Conservation (phyloP, 2,797 vertebrate genomes). For the Crenuchus spilurus region DNA sequence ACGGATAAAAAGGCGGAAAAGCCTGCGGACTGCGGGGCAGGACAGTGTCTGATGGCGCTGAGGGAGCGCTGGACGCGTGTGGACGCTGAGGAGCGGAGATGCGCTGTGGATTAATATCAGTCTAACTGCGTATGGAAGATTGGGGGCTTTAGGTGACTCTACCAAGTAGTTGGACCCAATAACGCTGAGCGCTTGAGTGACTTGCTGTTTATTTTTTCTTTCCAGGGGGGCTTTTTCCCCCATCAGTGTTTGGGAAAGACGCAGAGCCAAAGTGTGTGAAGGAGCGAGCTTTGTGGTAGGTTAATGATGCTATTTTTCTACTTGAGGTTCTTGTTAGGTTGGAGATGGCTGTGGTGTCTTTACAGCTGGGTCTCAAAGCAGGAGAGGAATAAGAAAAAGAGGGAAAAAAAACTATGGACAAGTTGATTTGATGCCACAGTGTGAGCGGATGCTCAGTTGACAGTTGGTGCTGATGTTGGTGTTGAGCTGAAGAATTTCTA, state of each 20-base stretch:
- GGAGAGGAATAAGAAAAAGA: no score
- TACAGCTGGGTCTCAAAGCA: no score
- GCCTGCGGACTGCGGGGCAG: no score
- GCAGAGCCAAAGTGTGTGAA: constrained; percentile 67
- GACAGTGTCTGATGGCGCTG: constrained; percentile 62
- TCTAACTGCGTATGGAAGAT: constrained; percentile 79
- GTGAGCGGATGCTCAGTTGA: not conserved
- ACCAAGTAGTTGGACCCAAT: constrained; percentile 79
- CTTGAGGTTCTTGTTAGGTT: not conserved
- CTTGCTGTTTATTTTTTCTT: constrained; percentile 63
- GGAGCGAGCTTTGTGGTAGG: constrained; percentile 70
- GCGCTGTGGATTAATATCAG: constrained; percentile 83
- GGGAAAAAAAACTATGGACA: not conserved
- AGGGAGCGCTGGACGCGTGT: constrained; percentile 72
- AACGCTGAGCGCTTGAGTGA: constrained; percentile 72
- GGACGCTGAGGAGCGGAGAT: constrained; percentile 78
- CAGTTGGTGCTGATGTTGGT: not conserved
- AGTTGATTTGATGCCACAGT: not conserved
- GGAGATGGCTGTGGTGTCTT: constrained; percentile 13
- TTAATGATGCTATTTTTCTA: constrained; percentile 37
- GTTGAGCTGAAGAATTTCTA: not conserved
- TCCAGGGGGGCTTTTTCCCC: constrained; percentile 53
- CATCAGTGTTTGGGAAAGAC: constrained; percentile 67
- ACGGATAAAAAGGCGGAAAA: constrained; percentile 68
- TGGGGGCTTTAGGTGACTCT: constrained; percentile 73